Evolutionary conservation across 92 coral and sea anemone species (phyloP).

Genomic region (Desmophyllum pertusum): DNA sequence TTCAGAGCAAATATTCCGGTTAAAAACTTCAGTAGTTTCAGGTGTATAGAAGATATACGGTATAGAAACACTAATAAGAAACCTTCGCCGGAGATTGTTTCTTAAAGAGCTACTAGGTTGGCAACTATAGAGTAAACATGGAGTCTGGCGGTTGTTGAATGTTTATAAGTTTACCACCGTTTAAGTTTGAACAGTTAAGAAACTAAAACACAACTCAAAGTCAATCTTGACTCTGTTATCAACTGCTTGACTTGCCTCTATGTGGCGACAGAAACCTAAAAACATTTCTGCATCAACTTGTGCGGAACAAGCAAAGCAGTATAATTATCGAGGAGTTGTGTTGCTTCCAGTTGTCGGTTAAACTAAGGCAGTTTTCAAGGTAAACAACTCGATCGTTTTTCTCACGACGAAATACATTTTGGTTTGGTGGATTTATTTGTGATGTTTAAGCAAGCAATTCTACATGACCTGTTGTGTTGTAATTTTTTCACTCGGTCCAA

Average conservation of each 20-base stretch:
- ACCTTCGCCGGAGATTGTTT: background rate
- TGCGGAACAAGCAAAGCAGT: background rate
- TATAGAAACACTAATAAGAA: background rate
- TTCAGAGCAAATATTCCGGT: background rate
- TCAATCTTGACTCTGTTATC: conserved; percentile 14
- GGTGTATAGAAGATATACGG: too few species aligned
- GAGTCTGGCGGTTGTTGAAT: conserved; percentile 21
- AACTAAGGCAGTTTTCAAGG: background rate
- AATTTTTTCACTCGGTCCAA: conserved; percentile 34
- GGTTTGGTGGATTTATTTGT: conserved; percentile 26
- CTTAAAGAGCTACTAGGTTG: background rate
- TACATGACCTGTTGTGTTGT: conserved; percentile 31
- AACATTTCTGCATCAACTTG: background rate
- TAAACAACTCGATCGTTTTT: conserved; percentile 12
- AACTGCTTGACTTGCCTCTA: background rate
- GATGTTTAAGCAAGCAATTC: conserved; percentile 43
- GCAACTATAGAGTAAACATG: conserved; percentile 13
- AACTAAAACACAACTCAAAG: conserved; percentile 12
- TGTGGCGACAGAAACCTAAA: background rate
- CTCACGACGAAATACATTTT: conserved; percentile 24
- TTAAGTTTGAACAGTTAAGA: conserved; percentile 22
- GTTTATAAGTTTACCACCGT: conserved; percentile 35
- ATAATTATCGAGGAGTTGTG: background rate
- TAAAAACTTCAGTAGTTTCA: background rate
- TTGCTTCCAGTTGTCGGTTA: background rate